These are phyloP conservation scores for Metacarcinus magister DNA, from an alignment of 2,888 invertebrate species.

Conservation along the genomic window DNA sequence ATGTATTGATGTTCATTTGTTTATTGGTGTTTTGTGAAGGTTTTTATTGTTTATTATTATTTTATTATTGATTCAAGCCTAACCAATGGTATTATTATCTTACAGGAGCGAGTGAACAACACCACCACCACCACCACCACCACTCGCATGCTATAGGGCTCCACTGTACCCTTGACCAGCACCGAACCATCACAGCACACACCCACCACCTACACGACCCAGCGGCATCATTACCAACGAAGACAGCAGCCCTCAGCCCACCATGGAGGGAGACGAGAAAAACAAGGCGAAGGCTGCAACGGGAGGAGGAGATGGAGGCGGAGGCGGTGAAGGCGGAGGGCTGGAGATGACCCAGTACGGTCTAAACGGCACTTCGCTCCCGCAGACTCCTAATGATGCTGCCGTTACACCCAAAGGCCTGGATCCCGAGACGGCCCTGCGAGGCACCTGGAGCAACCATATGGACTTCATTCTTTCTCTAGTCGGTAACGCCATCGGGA, in stretches of 20 bases:
- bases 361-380: constrained; percentile 74
- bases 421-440: constrained; percentile 56
- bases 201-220: neutral
- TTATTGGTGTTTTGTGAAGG: neutral
- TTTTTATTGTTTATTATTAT: neutral
- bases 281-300: constrained; percentile 72
- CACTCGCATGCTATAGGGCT: constrained; percentile 47
- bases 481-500: constrained; percentile 94
- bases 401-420: constrained; percentile 23
- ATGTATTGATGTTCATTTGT: neutral
- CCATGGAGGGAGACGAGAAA: constrained; percentile 79
- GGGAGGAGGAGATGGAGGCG: constrained; percentile 61
- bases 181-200: constrained; percentile 44
- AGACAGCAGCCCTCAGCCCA: constrained; percentile 42
- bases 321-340: constrained; percentile 68
- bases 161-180: neutral
- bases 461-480: constrained; percentile 82
- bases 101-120: constrained; percentile 58
- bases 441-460: constrained; percentile 82
- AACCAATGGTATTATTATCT: constrained; percentile 15
- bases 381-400: constrained; percentile 78
- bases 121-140: neutral
- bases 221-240: constrained; percentile 70
- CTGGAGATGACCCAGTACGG: constrained; percentile 79
- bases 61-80: neutral